Percentiles rank a stretch among this genome's conserved stretches.
Conservation (phyloP, 2,797 vertebrate genomes). For the Platyrinchus mystaceus region DNA sequence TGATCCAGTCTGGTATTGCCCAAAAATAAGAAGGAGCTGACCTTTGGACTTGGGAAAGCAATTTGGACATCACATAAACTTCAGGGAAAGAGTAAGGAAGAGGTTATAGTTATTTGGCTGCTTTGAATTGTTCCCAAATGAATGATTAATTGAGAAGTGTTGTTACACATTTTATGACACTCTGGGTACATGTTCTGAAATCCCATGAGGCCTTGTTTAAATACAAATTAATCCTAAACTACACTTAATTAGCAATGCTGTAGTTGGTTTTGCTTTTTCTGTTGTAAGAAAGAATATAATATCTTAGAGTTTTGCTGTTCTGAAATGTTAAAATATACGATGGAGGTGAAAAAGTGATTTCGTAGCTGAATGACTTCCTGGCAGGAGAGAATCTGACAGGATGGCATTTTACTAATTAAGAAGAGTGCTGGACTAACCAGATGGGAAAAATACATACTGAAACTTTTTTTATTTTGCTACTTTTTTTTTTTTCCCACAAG, state of each 20-base stretch:
- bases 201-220: constrained; percentile 70
- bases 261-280: constrained; percentile 53
- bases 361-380: constrained; percentile 76
- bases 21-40: neutral
- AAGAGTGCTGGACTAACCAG: constrained; percentile 73
- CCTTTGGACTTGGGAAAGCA: constrained; percentile 1
- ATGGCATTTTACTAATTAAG: constrained; percentile 79
- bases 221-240: constrained; percentile 70
- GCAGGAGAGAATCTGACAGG: constrained; percentile 74
- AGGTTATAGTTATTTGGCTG: constrained; percentile 63
- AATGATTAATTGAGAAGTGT: constrained; percentile 71
- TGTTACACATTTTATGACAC: constrained; percentile 70
- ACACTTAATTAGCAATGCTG: constrained; percentile 69
- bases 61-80: neutral
- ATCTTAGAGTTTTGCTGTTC: constrained; percentile 65
- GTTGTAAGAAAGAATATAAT: constrained; percentile 62
- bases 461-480: constrained; percentile 39
- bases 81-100: constrained; percentile 13
- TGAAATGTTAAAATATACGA: constrained; percentile 72
- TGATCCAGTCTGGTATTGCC: neutral
- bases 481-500: constrained; percentile 11
- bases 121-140: constrained; percentile 69
- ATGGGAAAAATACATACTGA: constrained; percentile 73
- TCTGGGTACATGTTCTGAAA: constrained; percentile 58
- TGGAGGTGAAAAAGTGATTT: constrained; percentile 78